Conservation (phyloP, 2,113 vertebrate species). For the Syngnathus typhle region DNA sequence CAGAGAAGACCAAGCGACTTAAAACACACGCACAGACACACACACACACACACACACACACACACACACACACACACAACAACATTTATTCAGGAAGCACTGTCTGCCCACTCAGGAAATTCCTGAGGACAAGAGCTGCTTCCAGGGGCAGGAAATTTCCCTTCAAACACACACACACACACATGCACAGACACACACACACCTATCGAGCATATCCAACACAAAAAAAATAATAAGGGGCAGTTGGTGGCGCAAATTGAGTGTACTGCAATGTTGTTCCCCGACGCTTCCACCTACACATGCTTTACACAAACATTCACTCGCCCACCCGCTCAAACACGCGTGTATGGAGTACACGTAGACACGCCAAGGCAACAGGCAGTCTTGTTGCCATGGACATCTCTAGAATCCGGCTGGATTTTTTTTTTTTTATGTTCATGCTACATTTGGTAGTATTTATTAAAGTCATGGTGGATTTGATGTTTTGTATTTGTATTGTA, state of each 20-base stretch:
- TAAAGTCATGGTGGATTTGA: no score
- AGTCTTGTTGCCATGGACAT: conserved; percentile 60
- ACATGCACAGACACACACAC: no score
- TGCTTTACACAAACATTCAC: conserved; percentile 51
- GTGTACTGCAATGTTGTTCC: conserved; percentile 20
- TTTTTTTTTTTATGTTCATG: no score
- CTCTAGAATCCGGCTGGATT: neutral
- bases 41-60: conserved; percentile 24
- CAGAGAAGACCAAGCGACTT: conserved; percentile 66
- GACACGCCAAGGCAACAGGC: conserved; percentile 33
- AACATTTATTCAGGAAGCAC: conserved; percentile 94
- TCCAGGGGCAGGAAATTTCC: conserved; percentile 99
- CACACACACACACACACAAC: conserved; percentile 48
- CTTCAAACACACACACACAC: conserved; percentile 72
- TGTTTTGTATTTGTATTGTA: no score
- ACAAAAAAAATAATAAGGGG: conserved; percentile 8
- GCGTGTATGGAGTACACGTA: conserved; percentile 37
- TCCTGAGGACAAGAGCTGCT: conserved; percentile 92
- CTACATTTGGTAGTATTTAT: no score
- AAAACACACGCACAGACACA: conserved; percentile 29
- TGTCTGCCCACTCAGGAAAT: conserved; percentile 99
- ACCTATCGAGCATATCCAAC: conserved; percentile 9
- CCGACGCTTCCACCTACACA: conserved; percentile 16
- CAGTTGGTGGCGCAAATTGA: conserved; percentile 13
- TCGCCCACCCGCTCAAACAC: conserved; percentile 57